Evolutionary conservation across 2,797 vertebrate species (phyloP).

Genomic region (Tapera naevia): DNA sequence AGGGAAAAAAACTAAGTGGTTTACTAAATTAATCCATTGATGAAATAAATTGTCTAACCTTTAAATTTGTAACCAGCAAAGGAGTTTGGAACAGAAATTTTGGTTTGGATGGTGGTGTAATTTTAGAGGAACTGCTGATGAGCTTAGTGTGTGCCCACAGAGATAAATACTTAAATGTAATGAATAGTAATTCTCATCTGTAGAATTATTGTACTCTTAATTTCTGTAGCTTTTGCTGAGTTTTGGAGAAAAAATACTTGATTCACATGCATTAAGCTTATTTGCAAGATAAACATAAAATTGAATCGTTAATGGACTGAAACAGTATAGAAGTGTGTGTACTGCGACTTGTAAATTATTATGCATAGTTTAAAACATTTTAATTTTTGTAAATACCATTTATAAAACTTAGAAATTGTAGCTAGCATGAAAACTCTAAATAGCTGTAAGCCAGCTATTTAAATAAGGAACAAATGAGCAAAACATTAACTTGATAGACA

Average conservation of each 20-base stretch:
- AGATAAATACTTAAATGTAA: background rate
- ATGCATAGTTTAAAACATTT: fast-evolving
- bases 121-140: background rate
- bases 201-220: background rate
- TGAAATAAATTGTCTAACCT: background rate
- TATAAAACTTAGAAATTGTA: background rate
- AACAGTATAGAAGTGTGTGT: background rate
- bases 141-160: background rate
- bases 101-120: background rate
- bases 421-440: background rate
- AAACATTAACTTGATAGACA: background rate
- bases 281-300: background rate
- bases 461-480: background rate
- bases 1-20: background rate
- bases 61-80: background rate
- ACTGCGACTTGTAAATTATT: background rate
- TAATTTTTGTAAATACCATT: background rate
- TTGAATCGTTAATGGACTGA: constrained; percentile 3
- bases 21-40: background rate
- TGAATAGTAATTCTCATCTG: background rate
- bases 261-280: background rate
- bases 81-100: background rate
- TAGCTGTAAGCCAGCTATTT: background rate
- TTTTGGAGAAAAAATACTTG: background rate
- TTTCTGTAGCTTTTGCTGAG: background rate